These are phyloP conservation scores for Hypselothyrea guttata DNA, from an alignment of 2,888 invertebrate species.

Conservation along the genomic window DNA sequence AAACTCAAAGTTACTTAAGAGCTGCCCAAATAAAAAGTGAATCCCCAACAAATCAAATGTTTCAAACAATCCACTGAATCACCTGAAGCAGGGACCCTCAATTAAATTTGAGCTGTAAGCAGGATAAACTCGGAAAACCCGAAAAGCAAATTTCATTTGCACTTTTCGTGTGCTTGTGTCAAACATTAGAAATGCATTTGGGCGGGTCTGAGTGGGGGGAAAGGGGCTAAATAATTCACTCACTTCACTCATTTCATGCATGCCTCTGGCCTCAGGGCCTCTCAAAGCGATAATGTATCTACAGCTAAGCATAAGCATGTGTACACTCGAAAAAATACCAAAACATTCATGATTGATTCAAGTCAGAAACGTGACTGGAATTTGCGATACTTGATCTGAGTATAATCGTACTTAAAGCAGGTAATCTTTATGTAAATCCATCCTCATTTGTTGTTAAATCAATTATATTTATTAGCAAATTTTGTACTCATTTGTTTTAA, in stretches of 20 bases:
- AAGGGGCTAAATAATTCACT: slow-evolving; percentile 47
- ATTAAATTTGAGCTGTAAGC: slow-evolving; percentile 16
- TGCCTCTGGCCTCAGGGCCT: slow-evolving; percentile 3
- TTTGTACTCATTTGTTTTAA: too few relatives aligned
- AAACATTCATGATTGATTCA: too few relatives aligned
- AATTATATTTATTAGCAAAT: too few relatives aligned
- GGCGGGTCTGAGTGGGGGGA: slow-evolving; percentile 31
- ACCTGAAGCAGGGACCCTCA: slow-evolving; percentile 33
- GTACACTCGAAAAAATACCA: too few relatives aligned
- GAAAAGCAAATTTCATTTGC: slow-evolving; percentile 61
- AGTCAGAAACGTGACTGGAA: too few relatives aligned
- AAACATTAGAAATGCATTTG: slow-evolving; percentile 69
- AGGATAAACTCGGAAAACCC: slow-evolving; percentile 15
- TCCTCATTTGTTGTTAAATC: too few relatives aligned
- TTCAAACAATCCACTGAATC: not conserved
- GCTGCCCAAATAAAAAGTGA: slow-evolving; percentile 14
- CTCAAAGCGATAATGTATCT: slow-evolving; percentile 37
- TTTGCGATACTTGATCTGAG: too few relatives aligned
- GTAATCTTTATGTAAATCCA: too few relatives aligned
- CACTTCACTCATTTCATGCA: too few relatives aligned
- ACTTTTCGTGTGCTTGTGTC: slow-evolving; percentile 34
- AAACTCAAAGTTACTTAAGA: slow-evolving; percentile 34
- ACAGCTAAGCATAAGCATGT: slow-evolving; percentile 6
- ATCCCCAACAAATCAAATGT: slow-evolving; percentile 22
- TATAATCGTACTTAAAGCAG: too few relatives aligned